Evolutionary conservation across 1,140 invertebrate genomes (phyloP), one percentile per base, ranked within the genome.

Genomic region (Papilio dardanus): DNA sequence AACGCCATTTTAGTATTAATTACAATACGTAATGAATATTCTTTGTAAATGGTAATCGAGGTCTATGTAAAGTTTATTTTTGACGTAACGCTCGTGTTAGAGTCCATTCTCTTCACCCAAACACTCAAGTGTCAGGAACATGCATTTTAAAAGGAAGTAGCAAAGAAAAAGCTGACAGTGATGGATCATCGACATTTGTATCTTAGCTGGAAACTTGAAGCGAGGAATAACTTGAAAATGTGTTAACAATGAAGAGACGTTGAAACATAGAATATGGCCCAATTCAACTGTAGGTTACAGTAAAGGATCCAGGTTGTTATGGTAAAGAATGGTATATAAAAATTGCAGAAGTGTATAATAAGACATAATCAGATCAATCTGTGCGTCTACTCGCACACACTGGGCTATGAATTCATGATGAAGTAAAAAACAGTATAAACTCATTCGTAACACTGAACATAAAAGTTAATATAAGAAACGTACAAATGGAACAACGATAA

Each of bases 111-210:
- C n/a, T 40, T 28, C 33, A 31, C 3, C 30, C 31, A 37, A 69
- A 21, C 3, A 21, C 33, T 14, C 35, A 10, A 40, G 67, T 66
- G 31, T 66, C 31, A n/a, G 65, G 7, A 40, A 69, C 46, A 33
- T 33, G 10, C 28, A 62, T 66, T 67, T 67, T 67, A 40, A 42
- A 66, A 35, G 14, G 65, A 67, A 54, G 74, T 66, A 19, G 67
- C 35, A 19, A 40, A 37, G 33, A 76, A 80, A 77, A 85, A 77
- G 71, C 65, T 78, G 84, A 83, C 85, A 80, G 80, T 85, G 83
- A 86, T 85, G 77, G 81, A 86, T 85, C 78, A 82, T 80, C 75
- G 77, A 76, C 79, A 75, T 77, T 75, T 71, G 73, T 76, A 69
- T 65, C 30, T 67, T 62, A 62, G 24, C 65, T 31, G 54, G 31